These are phyloP conservation scores for Netta rufina DNA, from an alignment of 2,797 vertebrate species.

Conservation along the genomic window DNA sequence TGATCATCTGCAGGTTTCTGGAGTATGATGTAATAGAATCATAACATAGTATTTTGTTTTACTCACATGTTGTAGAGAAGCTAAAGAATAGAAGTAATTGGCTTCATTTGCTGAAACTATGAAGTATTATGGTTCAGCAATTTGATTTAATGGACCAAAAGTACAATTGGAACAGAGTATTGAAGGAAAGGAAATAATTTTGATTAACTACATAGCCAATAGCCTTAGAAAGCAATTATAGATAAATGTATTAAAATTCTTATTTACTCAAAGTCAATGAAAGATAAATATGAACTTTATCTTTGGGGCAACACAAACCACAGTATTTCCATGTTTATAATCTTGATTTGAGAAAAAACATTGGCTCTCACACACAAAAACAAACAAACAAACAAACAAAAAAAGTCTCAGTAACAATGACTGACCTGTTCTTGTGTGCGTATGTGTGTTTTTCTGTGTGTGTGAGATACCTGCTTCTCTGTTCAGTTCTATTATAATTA, in stretches of 20 bases:
- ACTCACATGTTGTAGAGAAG: background rate
- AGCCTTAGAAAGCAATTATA: background rate
- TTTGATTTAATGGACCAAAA: background rate
- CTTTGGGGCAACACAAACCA: background rate
- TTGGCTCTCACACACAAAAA: too few species aligned
- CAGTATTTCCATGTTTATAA: background rate
- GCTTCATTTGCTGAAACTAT: background rate
- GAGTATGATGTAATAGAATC: background rate
- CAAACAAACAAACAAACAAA: background rate
- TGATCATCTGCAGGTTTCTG: background rate
- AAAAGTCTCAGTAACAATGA: background rate
- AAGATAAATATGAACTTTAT: background rate
- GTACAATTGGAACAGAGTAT: background rate
- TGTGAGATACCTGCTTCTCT: background rate
- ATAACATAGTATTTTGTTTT: background rate
- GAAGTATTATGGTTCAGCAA: background rate
- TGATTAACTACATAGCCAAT: background rate
- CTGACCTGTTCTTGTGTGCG: background rate
- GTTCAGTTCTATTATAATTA: rapidly evolving
- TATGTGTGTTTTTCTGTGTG: background rate
- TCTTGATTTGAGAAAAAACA: background rate
- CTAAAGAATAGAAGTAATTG: background rate
- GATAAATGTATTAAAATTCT: background rate
- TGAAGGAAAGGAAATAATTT: background rate
- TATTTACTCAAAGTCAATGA: background rate